phyloP scores from a whole-genome alignment of 2,113 vertebrate species.

The Microcebus tavaratra region DNA sequence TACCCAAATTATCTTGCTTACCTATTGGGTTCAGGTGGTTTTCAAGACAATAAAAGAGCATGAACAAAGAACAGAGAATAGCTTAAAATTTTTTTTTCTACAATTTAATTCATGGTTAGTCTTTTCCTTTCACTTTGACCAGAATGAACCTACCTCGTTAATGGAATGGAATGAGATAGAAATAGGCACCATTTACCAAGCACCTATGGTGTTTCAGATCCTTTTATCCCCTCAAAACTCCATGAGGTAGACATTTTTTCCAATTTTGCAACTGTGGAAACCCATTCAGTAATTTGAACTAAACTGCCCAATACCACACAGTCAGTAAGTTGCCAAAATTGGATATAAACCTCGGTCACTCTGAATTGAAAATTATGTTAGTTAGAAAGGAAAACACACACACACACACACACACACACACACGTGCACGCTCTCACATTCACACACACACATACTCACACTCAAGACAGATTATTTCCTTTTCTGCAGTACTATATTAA shows the following conservation, averaged over 20 bases:
- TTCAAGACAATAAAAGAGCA: background rate
- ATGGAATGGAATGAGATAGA: background rate
- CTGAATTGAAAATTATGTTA: constrained; percentile 6
- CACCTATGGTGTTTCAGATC: background rate
- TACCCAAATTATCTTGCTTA: background rate
- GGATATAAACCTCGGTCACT: background rate
- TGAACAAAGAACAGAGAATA: background rate
- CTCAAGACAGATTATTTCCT: background rate
- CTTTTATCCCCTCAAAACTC: background rate
- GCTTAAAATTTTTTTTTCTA: background rate
- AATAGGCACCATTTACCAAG: background rate
- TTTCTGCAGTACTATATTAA: background rate
- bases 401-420: background rate
- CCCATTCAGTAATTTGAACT: background rate
- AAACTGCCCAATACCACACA: background rate
- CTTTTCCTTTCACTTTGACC: background rate
- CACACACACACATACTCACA: background rate
- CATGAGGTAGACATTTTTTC: background rate
- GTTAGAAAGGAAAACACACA: background rate
- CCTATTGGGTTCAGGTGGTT: background rate
- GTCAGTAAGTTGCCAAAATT: background rate
- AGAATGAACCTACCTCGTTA: background rate
- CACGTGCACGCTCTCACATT: background rate
- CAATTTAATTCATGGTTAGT: background rate
- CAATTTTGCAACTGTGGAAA: constrained; percentile 31